Evolutionary conservation across 1,140 invertebrate genomes (phyloP).

Genomic region (Musca vetustissima): DNA sequence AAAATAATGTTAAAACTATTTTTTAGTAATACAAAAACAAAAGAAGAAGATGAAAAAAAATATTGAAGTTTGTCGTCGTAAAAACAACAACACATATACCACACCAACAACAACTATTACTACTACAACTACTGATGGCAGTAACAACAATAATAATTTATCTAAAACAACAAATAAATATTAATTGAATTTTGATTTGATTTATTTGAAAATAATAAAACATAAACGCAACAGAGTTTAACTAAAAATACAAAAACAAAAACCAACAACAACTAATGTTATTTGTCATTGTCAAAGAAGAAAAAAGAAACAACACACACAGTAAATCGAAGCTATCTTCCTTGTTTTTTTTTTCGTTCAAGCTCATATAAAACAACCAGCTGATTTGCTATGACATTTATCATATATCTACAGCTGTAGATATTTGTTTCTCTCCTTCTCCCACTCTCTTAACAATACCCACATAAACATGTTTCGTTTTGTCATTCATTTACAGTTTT

Average conservation of each 20-base stretch:
- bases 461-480: too few relatives aligned
- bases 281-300: constrained; percentile 7
- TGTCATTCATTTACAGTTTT: too few relatives aligned
- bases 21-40: constrained; percentile 7
- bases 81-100: not conserved
- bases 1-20: constrained; percentile 19
- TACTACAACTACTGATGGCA: not conserved
- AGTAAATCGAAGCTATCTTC: too few relatives aligned
- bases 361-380: too few relatives aligned
- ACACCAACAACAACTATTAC: constrained; percentile 2
- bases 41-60: not conserved
- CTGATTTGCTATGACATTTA: too few relatives aligned
- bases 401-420: too few relatives aligned
- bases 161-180: constrained; percentile 2
- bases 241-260: not conserved
- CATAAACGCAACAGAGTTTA: not conserved
- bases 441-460: too few relatives aligned
- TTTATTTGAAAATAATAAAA: constrained; percentile 12
- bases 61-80: not conserved
- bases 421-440: too few relatives aligned
- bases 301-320: not conserved
- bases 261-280: constrained; percentile 2
- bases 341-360: too few relatives aligned
- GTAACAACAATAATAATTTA: constrained; percentile 21
- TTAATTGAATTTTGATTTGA: constrained; percentile 8